Conservation (phyloP, 2,113 vertebrate genomes). For the Python bivittatus region DNA sequence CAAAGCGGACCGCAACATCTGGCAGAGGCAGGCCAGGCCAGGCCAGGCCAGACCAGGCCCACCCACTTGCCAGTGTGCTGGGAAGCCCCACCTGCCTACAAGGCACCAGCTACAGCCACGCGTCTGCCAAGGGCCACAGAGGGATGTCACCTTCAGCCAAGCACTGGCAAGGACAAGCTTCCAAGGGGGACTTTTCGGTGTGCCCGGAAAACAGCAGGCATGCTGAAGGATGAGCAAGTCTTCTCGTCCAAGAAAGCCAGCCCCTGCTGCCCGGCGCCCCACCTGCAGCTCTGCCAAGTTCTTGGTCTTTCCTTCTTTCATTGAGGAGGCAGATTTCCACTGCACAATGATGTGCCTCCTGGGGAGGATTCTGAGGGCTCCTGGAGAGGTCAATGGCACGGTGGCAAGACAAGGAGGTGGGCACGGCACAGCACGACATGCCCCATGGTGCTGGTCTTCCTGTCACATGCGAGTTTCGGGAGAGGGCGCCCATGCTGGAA, state of each 20-base stretch:
- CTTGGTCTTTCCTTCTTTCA: background rate
- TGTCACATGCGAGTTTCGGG: background rate
- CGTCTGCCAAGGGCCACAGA: no score
- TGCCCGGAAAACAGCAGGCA: background rate
- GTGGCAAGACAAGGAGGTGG: background rate
- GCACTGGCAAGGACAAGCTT: background rate
- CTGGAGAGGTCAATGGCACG: background rate
- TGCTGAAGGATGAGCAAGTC: background rate
- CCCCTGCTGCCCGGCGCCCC: background rate
- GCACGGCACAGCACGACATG: background rate
- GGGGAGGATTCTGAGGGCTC: background rate
- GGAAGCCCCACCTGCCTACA: fast-evolving
- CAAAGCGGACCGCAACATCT: background rate
- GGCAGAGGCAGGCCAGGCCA: background rate
- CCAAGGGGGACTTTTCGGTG: background rate
- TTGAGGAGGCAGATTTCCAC: no score
- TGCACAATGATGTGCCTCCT: background rate
- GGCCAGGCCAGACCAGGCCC: background rate
- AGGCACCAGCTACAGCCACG: background rate
- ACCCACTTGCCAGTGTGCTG: no score
- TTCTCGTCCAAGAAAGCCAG: background rate
- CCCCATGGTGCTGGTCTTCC: background rate
- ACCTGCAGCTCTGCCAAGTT: fast-evolving
- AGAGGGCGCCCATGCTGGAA: background rate
- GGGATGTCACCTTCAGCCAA: no score